Evolutionary conservation across 64 coral and sea anemone genomes (phyloP), one percentile per base, ranked within the genome.

Genomic region (Pachyseris speciosa): DNA sequence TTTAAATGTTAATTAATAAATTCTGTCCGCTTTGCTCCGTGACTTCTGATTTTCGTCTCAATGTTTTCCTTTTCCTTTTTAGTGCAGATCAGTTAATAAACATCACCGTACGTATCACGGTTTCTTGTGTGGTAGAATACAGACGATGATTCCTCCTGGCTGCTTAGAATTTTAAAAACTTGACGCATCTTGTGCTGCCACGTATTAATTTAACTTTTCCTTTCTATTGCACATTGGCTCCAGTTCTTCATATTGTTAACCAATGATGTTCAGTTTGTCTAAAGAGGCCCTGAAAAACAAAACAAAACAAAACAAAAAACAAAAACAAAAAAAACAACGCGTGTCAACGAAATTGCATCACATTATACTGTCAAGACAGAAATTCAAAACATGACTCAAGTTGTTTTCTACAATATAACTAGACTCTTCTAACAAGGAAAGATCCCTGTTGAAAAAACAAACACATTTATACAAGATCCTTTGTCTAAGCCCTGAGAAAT

Each of bases 221-320:
- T 74, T 42, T n/a, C 30, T 34, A 39, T 28, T 24, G 17, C 10
- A 20, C 42, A 22, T 17, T 16, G 19, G 25, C 11, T 30, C 6
- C 26, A 29, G 4, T 50, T 60, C 52, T 37, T 34, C 9, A 59
- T 80, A 60, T 58, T 4, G 13, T 80, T 80, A 60, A 28, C 76
- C 52, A 39, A 39, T 80, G 12, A 93, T 38, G 75, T 96, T 93
- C 45, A 96, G 67, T 74, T 96, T 96, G 78, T 96, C 94, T 27
- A 96, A 37, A 31, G 94, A 96, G 15, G 94, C 85, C 36, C 94
- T 96, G 50, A n/a, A 58, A 39, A 69, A 5, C 30, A 53, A 94
- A 65, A n/a, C n/a, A n/a, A 33, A 24, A 2, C 78, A 94, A 75
- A 19, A 9, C 15, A 9, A 9, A 25, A 25, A 24, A 19, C n/a